Base-by-base conservation (phyloP, 2,113 vertebrate species). In the Anas platyrhynchos region DNA sequence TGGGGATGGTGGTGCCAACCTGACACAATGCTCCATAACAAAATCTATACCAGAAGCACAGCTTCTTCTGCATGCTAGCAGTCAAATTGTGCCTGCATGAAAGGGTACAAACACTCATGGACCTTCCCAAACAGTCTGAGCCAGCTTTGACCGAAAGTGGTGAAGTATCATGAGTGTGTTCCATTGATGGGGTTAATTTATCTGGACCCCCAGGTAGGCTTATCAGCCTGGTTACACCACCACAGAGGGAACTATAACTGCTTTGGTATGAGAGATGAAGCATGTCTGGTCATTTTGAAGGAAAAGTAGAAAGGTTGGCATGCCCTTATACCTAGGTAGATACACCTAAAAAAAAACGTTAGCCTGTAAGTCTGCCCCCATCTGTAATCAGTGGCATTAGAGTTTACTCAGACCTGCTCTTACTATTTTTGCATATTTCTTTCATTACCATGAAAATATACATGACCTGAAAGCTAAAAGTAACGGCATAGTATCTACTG, bases 81-180 rank as follows among this genome's bases (percentile, higher is more conserved):
- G 27, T 31, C 61, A 55, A 43, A 13, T 82, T 13, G 11, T 87
- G n/a, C 25, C 13, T 15, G 1, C 5, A 5, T 4, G 21, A 6
- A 3, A 29, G 11, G 10, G 13, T 55, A 7, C 0, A 0, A 16
- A 41, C n/a, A 44, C 56, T 29, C 2, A 1, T 5, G 13, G 23
- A 26, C 20, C 77, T 58, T 23, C 20, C 1, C 22, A 18, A 1
- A 4, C 10, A 13, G 1, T 17, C 29, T 25, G 11, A 59, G 5
- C 6, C 48, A 56, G 12, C 34, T 66, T 80, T 16, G 65, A 17
- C 4, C 11, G 23, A 31, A 25, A 36, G 13, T 31, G 10, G 1
- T 58, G 67, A 73, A 38, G 44, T 14, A 68, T 6, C 27, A 8
- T 44, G 38, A 41, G 12, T 59, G 21, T 63, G 17, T 10, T 7